Evolutionary conservation across 2,888 invertebrate genomes (phyloP).

Genomic region (Camptogramma bilineatum): DNA sequence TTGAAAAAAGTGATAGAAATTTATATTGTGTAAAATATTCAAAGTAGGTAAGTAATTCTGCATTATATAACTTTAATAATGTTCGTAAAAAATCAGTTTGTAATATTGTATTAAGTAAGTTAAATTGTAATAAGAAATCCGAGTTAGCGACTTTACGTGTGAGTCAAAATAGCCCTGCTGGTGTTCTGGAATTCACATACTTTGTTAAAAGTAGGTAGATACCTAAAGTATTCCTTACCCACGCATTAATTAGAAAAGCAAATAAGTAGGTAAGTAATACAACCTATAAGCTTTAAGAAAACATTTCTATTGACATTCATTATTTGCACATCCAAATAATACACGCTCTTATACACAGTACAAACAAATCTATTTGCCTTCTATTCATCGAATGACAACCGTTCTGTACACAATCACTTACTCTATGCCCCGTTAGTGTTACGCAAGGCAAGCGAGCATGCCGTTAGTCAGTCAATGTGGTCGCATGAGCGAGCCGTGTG

Average conservation of each 20-base stretch:
- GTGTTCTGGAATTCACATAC: background rate
- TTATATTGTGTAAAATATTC: too few species aligned
- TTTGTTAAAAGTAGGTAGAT: background rate
- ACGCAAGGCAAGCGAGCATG: constrained; percentile 71
- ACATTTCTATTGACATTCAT: constrained; percentile 31
- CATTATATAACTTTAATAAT: too few species aligned
- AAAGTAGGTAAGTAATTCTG: too few species aligned
- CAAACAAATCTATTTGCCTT: constrained; percentile 37
- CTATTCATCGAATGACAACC: constrained; percentile 45
- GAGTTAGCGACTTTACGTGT: too few species aligned
- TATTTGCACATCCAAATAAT: constrained; percentile 30
- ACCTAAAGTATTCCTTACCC: background rate
- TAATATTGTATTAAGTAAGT: too few species aligned
- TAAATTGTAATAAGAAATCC: too few species aligned
- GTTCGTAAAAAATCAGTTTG: too few species aligned
- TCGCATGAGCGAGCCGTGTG: constrained; percentile 65
- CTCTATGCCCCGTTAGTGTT: constrained; percentile 81
- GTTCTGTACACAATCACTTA: constrained; percentile 71
- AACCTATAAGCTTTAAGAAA: constrained; percentile 7
- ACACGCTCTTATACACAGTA: constrained; percentile 27
- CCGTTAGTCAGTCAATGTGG: constrained; percentile 72
- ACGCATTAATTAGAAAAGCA: background rate
- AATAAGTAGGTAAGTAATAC: background rate
- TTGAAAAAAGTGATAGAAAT: too few species aligned
- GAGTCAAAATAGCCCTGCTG: too few species aligned